Evolutionary conservation across 1,140 invertebrate species (phyloP).

Genomic region (Portunus trituberculatus): DNA sequence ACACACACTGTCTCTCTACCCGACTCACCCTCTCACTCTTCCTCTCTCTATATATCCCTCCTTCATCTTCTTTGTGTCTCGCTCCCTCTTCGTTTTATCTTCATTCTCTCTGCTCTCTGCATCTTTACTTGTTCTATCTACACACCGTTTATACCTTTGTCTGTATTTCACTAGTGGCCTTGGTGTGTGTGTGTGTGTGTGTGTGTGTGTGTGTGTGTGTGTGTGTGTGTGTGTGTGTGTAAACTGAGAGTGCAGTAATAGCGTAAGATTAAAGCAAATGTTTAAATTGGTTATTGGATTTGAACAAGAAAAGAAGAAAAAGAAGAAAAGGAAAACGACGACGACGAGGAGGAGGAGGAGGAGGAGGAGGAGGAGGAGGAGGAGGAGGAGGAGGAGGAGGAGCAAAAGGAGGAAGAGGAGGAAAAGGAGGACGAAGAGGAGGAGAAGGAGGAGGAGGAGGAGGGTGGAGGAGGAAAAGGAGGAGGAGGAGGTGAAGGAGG

Average conservation of each 20-base stretch:
- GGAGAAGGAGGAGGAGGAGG: neutral
- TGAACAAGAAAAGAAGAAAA: neutral
- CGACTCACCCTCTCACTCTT: too few species aligned
- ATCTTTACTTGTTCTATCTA: too few species aligned
- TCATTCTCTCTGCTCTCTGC: too few species aligned
- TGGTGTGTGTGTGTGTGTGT: neutral
- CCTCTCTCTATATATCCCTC: too few species aligned
- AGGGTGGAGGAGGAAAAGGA: neutral
- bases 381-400: too few species aligned
- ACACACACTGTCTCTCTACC: too few species aligned
- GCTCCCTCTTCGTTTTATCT: too few species aligned
- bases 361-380: neutral
- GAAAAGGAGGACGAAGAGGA: neutral
- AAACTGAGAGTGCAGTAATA: neutral
- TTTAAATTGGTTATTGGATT: too few species aligned
- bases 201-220: constrained; percentile 11
- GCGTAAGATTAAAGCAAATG: neutral
- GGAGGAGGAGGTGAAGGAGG: too few species aligned
- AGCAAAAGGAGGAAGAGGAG: neutral
- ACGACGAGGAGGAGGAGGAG: neutral
- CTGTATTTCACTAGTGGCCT: too few species aligned
- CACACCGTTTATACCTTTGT: too few species aligned
- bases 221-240: neutral
- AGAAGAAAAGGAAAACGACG: neutral
- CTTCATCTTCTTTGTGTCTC: too few species aligned